Conservation (phyloP, 2,888 invertebrate genomes). For the Labia minor region DNA sequence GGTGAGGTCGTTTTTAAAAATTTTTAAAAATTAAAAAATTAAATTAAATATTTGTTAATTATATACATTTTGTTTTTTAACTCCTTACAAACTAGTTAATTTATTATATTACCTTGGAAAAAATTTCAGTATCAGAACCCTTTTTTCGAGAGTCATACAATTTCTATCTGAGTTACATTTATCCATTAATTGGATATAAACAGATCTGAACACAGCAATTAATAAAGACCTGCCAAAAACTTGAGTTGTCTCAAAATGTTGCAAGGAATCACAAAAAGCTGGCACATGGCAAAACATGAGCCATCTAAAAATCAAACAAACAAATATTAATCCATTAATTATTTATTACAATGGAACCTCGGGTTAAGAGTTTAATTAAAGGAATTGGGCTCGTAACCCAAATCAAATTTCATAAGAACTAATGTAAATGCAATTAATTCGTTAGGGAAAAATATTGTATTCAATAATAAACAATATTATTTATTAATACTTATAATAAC, state of each 20-base stretch:
- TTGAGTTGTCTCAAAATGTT: constrained; percentile 78
- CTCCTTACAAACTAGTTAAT: too few species aligned
- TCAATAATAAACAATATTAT: too few species aligned
- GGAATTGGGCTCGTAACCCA: too few species aligned
- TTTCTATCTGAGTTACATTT: constrained; percentile 84
- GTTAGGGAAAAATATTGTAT: too few species aligned
- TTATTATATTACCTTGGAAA: constrained; percentile 69
- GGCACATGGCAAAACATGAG: constrained; percentile 92
- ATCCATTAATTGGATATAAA: constrained; percentile 78
- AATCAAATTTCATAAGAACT: too few species aligned
- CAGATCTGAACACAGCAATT: constrained; percentile 69
- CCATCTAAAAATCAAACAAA: constrained; percentile 50
- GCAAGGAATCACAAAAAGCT: constrained; percentile 85
- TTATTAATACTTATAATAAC: too few species aligned
- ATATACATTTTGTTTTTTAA: too few species aligned
- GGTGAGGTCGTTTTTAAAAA: too few species aligned
- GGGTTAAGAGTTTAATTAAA: too few species aligned
- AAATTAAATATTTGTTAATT: too few species aligned
- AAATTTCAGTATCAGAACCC: constrained; percentile 70
- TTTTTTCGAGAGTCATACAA: constrained; percentile 77
- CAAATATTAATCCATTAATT: neutral
- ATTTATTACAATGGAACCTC: too few species aligned
- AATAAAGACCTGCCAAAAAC: constrained; percentile 84
- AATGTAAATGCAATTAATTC: too few species aligned
- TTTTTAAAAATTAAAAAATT: neutral